Base-by-base conservation (phyloP, 2,113 vertebrate genomes). In the Spheniscus mendiculus region DNA sequence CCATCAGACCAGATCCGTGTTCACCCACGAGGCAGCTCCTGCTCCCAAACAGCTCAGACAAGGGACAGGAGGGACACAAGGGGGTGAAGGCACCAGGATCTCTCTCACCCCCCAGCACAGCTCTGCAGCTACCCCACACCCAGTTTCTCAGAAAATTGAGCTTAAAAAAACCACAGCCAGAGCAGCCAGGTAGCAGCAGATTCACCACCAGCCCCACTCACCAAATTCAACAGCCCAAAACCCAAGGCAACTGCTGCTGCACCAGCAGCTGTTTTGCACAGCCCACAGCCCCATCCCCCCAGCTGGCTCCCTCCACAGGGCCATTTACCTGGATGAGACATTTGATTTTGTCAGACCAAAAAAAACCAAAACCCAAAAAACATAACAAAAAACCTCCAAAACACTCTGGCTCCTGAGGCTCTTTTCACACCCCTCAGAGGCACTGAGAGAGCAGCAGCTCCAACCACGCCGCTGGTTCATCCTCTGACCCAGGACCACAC, bases 1-100 rank as follows among this genome's bases (percentile, higher is more conserved):
- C 17, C 2, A 1, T 7, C 17, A 27, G 45, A 36, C 1, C 85
- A 40, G 49, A 32, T 4, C 18, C 1, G 5, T 0, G 14, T 2
- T 40, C 15, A 38, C 9, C 66, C 62, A 18, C 0, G 0, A 10
- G 27, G 30, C 71, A 74, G 7, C 1, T 79, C 50, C 80, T 66
- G 44, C 36, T 83, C 40, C n/a, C 56, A 40, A 8, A 19, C 9
- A 32, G 20, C 49, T 77, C 9, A 2, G 49, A 26, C 5, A 1
- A 55, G 25, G 66, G 56, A 14, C 29, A 29, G 55, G n/a, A 59
- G 30, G 30, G 38, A 87, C 26, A 20, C 0, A 0, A 26, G 0
- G 14, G 29, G 15, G 27, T 15, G 5, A 22, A 61, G 4, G 42
- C 2, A 20, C 16, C 30, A 47, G 55, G 12, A 29, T 3, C 29